Evolutionary conservation across 1,140 invertebrate species (phyloP).

Genomic region (Trichonephila clavata): DNA sequence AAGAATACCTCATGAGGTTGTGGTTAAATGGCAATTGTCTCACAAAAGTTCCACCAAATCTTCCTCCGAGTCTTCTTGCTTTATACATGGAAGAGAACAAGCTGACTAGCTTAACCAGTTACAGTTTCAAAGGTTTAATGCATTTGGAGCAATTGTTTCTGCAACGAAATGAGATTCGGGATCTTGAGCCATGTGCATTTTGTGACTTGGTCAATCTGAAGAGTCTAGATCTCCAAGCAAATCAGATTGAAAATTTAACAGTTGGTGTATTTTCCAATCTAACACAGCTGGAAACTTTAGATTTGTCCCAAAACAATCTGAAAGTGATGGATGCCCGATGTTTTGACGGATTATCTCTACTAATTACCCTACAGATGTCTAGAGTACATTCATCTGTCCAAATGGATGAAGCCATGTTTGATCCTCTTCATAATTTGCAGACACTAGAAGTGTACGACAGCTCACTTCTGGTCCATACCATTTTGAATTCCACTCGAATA

Average conservation of each 20-base stretch:
- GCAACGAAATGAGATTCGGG: slow-evolving; percentile 86
- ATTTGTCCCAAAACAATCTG: slow-evolving; percentile 89
- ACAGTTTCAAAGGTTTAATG: slow-evolving; percentile 87
- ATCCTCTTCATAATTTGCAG: slow-evolving; percentile 86
- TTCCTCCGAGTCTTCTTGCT: slow-evolving; percentile 85
- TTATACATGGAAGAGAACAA: slow-evolving; percentile 86
- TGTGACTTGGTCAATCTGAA: slow-evolving; percentile 84
- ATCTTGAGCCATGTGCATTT: slow-evolving; percentile 86
- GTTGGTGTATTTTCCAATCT: slow-evolving; percentile 80
- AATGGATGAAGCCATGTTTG: slow-evolving; percentile 80
- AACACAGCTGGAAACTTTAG: slow-evolving; percentile 83
- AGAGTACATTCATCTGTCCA: slow-evolving; percentile 84
- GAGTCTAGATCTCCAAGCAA: slow-evolving; percentile 81
- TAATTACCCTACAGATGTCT: slow-evolving; percentile 86
- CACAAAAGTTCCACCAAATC: slow-evolving; percentile 85
- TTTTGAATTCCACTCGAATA: slow-evolving; percentile 85
- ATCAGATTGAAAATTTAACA: slow-evolving; percentile 81
- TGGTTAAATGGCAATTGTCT: slow-evolving; percentile 90
- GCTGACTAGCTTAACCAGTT: slow-evolving; percentile 85
- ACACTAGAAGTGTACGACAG: slow-evolving; percentile 88
- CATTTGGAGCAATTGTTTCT: slow-evolving; percentile 87
- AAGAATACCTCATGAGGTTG: slow-evolving; percentile 89
- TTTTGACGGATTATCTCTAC: slow-evolving; percentile 85
- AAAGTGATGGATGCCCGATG: slow-evolving; percentile 85
- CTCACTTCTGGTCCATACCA: slow-evolving; percentile 85